A percentile compares a stretch with the other conserved stretches of the same genome.
Conservation (phyloP, 2,797 vertebrate species). For the Toxotes lorentzi region DNA sequence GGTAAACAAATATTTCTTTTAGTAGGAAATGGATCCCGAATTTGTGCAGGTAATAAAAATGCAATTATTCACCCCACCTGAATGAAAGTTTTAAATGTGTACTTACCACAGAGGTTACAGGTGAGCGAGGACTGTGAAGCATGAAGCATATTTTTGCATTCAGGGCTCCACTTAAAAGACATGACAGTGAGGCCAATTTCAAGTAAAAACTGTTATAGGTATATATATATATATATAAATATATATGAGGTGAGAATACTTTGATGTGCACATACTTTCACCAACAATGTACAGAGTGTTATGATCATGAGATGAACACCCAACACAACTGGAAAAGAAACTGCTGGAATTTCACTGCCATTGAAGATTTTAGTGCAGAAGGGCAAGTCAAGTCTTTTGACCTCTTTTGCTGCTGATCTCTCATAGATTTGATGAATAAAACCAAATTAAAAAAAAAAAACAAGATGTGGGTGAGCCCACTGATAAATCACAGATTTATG, state of each 20-base stretch:
- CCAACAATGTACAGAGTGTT: conserved; percentile 75
- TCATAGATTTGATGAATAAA: conserved; percentile 71
- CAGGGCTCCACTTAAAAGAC: conserved; percentile 87
- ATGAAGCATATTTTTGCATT: conserved; percentile 87
- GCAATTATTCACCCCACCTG: conserved; percentile 82
- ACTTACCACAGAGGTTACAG: conserved; percentile 86
- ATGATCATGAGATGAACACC: conserved; percentile 84
- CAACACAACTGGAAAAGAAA: conserved; percentile 74
- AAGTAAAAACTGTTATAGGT: conserved; percentile 77
- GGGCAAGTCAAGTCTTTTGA: conserved; percentile 49
- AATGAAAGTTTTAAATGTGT: conserved; percentile 87
- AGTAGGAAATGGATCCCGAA: conserved; percentile 67
- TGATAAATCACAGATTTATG: conserved; percentile 79
- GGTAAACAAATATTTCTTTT: conserved; percentile 51
- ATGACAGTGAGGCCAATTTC: conserved; percentile 86
- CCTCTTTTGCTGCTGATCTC: conserved; percentile 74
- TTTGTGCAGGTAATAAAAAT: conserved; percentile 70
- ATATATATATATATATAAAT: not conserved
- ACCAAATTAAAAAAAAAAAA: conserved; percentile 8
- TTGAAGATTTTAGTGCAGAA: conserved; percentile 35
- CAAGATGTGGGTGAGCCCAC: conserved; percentile 66
- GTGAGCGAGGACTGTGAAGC: conserved; percentile 85
- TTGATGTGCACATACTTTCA: conserved; percentile 79
- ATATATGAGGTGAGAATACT: conserved; percentile 72
- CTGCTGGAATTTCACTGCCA: conserved; percentile 54